phyloP scores from a whole-genome alignment of 1,140 invertebrate genomes.

The Zophobas atratus region DNA sequence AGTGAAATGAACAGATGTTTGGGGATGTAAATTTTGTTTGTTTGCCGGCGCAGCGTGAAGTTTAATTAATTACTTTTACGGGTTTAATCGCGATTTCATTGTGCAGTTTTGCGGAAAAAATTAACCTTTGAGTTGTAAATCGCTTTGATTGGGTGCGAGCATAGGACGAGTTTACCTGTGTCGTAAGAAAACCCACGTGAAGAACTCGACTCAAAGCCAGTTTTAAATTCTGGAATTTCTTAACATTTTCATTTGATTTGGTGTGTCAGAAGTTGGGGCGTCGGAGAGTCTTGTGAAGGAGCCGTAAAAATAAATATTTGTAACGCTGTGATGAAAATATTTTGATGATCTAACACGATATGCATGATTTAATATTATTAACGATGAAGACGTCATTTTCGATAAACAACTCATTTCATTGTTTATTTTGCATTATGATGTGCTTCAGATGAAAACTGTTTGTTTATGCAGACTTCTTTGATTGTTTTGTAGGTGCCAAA shows the following conservation, averaged over 20 bases:
- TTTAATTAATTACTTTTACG: conserved; percentile 39
- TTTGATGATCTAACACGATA: background rate
- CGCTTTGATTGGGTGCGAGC: background rate
- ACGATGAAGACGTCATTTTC: background rate
- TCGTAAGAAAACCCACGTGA: background rate
- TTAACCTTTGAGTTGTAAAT: background rate
- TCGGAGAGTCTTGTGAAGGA: too few relatives aligned
- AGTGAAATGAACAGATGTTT: conserved; percentile 41
- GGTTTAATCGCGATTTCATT: conserved; percentile 26
- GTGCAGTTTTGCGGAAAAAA: conserved; percentile 4
- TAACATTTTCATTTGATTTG: too few relatives aligned
- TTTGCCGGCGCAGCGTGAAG: conserved; percentile 38
- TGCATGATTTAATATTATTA: background rate
- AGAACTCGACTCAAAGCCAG: background rate
- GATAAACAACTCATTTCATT: too few relatives aligned
- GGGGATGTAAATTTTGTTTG: conserved; percentile 40
- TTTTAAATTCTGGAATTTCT: background rate
- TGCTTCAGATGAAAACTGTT: too few relatives aligned
- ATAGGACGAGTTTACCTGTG: background rate
- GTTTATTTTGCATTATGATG: too few relatives aligned
- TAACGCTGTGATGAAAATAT: background rate
- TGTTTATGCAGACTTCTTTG: too few relatives aligned
- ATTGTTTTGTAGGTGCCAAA: too few relatives aligned
- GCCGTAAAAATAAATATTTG: too few relatives aligned
- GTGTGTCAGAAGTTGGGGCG: too few relatives aligned